These are phyloP conservation scores for Caenorhabditis sp. DNA, from an alignment of 2,888 invertebrate genomes.

Conservation along the genomic window DNA sequence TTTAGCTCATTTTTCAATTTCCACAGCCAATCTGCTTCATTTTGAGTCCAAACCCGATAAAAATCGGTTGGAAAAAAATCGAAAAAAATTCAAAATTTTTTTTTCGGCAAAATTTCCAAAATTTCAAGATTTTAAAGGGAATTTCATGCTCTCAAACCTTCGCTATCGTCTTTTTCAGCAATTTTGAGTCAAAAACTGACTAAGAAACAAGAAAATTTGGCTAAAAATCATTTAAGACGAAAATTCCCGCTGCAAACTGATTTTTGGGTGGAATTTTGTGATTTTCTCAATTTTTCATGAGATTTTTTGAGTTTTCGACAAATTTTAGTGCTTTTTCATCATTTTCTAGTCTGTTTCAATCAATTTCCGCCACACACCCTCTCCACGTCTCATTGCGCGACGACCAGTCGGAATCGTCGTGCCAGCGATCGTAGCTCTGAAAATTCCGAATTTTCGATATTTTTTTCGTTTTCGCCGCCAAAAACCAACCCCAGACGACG, in stretches of 20 bases:
- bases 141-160: too few species aligned
- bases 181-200: background rate
- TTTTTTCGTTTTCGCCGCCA: background rate
- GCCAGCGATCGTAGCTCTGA: background rate
- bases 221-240: background rate
- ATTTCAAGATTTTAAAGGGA: background rate
- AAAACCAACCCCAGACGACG: conserved; percentile 35
- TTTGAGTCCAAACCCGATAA: too few species aligned
- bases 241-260: background rate
- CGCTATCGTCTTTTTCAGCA: too few species aligned
- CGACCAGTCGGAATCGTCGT: conserved; percentile 25
- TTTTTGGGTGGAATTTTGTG: background rate
- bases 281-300: background rate
- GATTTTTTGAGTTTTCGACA: background rate
- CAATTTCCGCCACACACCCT: conserved; percentile 12
- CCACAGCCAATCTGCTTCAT: too few species aligned
- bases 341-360: background rate
- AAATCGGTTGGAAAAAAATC: background rate
- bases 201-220: too few species aligned
- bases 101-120: too few species aligned
- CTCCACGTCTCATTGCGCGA: conserved; percentile 28
- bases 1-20: too few species aligned
- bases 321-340: background rate
- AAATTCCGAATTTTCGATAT: background rate
- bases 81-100: too few species aligned